Conservation (phyloP, 2,888 invertebrate species). For the Drosophila formosana region DNA sequence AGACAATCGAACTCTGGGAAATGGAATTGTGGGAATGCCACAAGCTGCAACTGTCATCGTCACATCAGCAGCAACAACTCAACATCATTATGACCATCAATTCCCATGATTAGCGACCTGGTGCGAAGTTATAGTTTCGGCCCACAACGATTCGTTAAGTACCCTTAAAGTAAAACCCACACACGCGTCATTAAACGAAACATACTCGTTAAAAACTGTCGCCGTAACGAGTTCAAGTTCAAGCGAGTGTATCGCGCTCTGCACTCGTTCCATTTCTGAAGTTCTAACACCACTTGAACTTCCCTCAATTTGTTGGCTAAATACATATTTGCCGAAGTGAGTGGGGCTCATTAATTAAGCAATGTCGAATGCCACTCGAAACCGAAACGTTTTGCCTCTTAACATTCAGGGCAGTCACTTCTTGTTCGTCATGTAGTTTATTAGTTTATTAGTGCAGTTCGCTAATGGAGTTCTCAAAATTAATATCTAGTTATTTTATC, state of each 20-base stretch:
- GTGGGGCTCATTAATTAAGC: slow-evolving; percentile 9
- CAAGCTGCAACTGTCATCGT: slow-evolving; percentile 49
- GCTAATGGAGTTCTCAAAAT: not conserved
- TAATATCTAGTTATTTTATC: too few species aligned
- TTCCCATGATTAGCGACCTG: slow-evolving; percentile 54
- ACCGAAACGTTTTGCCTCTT: not conserved
- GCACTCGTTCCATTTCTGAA: slow-evolving; percentile 7
- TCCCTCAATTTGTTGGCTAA: not conserved
- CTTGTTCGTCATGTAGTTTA: not conserved
- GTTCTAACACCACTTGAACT: slow-evolving; percentile 16
- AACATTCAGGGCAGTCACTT: not conserved
- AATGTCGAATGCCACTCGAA: slow-evolving; percentile 2
- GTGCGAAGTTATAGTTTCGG: slow-evolving; percentile 30
- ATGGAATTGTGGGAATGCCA: slow-evolving; percentile 55
- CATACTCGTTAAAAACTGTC: not conserved
- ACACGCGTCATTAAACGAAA: not conserved
- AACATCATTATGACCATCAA: slow-evolving; percentile 25
- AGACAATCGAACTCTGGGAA: slow-evolving; percentile 54
- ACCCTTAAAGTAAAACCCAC: slow-evolving; percentile 31
- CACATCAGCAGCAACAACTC: slow-evolving; percentile 3
- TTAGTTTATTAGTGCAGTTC: not conserved
- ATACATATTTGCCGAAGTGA: slow-evolving; percentile 8
- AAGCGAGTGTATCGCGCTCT: not conserved
- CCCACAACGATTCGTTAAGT: slow-evolving; percentile 12
- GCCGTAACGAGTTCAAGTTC: not conserved